phyloP scores from a whole-genome alignment of 2,888 invertebrate genomes.

The Axea sp. region DNA sequence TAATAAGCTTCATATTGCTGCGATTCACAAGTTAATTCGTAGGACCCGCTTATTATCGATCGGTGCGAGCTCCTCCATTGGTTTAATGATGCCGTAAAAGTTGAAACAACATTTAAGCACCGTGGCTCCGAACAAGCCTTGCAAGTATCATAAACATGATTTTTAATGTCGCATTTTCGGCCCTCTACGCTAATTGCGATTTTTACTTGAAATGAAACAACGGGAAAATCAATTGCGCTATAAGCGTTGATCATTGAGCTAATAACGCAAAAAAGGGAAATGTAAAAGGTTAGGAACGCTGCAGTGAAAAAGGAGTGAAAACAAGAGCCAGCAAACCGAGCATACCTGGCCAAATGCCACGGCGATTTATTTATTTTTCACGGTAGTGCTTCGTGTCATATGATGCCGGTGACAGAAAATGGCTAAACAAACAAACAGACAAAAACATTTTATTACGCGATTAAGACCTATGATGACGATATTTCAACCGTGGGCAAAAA shows the following conservation, averaged over 20 bases:
- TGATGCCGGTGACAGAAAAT: constrained; percentile 54
- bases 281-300: too few species aligned
- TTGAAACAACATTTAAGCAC: constrained; percentile 67
- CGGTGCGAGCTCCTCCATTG: constrained; percentile 64
- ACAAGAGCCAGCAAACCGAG: constrained; percentile 62
- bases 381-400: constrained; percentile 52
- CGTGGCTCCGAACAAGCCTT: constrained; percentile 20
- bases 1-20: constrained; percentile 66
- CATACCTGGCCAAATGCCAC: constrained; percentile 72
- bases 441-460: constrained; percentile 77
- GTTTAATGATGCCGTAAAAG: constrained; percentile 72
- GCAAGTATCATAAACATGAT: constrained; percentile 55
- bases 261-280: too few species aligned
- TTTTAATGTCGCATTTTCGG: constrained; percentile 61
- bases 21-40: constrained; percentile 68
- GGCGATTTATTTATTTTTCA: constrained; percentile 74
- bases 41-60: constrained; percentile 56
- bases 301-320: too few species aligned
- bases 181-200: constrained; percentile 44
- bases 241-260: constrained; percentile 43
- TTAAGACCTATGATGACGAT: constrained; percentile 74
- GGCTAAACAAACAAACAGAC: constrained; percentile 73
- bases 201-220: constrained; percentile 12
- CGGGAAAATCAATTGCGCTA: constrained; percentile 34
- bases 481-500: constrained; percentile 71